Evolutionary conservation across 2,797 vertebrate species (phyloP).

Genomic region (Centroberyx gerrardi): DNA sequence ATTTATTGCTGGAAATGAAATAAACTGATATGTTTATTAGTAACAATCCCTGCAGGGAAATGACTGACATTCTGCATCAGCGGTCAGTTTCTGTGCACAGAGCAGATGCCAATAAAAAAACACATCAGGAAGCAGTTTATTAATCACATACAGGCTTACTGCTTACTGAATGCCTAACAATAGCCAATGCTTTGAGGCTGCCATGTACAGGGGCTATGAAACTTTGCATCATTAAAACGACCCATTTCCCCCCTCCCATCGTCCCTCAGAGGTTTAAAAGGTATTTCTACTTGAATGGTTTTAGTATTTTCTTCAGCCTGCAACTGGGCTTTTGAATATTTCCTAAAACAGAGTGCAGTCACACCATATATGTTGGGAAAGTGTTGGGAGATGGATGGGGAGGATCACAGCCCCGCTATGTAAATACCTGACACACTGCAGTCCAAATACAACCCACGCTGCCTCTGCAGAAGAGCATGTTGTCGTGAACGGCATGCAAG

Average conservation of each 20-base stretch:
- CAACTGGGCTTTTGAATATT: conserved; percentile 3
- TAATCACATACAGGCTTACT: conserved; percentile 57
- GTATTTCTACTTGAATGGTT: conserved; percentile 14
- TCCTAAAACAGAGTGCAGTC: conserved; percentile 2
- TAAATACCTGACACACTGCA: conserved; percentile 16
- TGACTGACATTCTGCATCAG: conserved; percentile 52
- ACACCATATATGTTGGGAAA: neutral
- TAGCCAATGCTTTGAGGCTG: conserved; percentile 40
- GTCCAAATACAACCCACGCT: conserved; percentile 30
- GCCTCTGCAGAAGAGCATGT: conserved; percentile 15
- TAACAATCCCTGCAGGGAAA: conserved; percentile 75
- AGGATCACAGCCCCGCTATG: neutral
- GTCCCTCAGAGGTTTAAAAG: conserved; percentile 33
- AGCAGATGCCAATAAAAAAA: conserved; percentile 54
- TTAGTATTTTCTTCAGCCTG: neutral
- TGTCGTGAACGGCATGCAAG: conserved; percentile 32
- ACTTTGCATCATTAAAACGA: conserved; percentile 38
- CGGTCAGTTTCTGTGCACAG: conserved; percentile 54
- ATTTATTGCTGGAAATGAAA: conserved; percentile 82
- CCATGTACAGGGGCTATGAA: conserved; percentile 25
- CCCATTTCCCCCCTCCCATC: conserved; percentile 4
- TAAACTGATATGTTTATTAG: conserved; percentile 70
- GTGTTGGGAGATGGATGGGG: neutral
- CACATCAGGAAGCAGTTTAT: conserved; percentile 66
- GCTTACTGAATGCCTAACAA: conserved; percentile 53